Base-by-base conservation (phyloP, 2,888 invertebrate species). In the Rotaria macrura region DNA sequence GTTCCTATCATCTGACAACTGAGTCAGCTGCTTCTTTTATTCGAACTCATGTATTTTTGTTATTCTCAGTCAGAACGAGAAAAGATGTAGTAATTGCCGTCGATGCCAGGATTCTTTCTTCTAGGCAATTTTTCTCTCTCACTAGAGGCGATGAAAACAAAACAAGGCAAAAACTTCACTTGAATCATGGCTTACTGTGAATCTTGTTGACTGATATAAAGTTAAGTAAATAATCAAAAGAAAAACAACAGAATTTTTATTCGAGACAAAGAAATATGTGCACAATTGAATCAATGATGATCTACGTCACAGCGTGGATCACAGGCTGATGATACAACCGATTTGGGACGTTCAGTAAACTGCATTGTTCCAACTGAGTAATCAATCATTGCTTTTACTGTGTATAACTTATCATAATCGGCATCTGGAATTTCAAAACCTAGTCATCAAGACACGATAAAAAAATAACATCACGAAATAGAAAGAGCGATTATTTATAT, bases 391-490 rank as follows among this genome's bases (percentile, higher is more conserved):
- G 52, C 43, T 25, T 52, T 34, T 47, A 84, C 47, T 43, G 83
- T 79, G 79, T 84, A 74, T 38, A 86, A 20, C 40, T 86, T 86
- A 43, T 86, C 86, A 43, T 86, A 86, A 57, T 86, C 86, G 14
- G 47, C 52, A 65, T 86, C 86, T n/a, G 86, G 86, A 52, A 86
- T 84, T 57, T 86, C 86, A 86, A 84, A 86, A 38, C 47, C 84
- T 47, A 52, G 23, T n/a, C n/a, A n/a, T n/a, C n/a, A n/a, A n/a
- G n/a, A n/a, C n/a, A n/a, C n/a, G n/a, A n/a, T n/a, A n/a, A 23
- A 40, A 54, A 38, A 38, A 29, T n/a, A 83, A 49, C 3, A 49
- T 2, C 49, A 49, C 17, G 6, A 47, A 87, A 85, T 84, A n/a
- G 74, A 9, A 43, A 83, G 9, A 23, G 6, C 23, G 20, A 20